phyloP scores from a whole-genome alignment of 2,797 vertebrate genomes.

The Tangara arthus region DNA sequence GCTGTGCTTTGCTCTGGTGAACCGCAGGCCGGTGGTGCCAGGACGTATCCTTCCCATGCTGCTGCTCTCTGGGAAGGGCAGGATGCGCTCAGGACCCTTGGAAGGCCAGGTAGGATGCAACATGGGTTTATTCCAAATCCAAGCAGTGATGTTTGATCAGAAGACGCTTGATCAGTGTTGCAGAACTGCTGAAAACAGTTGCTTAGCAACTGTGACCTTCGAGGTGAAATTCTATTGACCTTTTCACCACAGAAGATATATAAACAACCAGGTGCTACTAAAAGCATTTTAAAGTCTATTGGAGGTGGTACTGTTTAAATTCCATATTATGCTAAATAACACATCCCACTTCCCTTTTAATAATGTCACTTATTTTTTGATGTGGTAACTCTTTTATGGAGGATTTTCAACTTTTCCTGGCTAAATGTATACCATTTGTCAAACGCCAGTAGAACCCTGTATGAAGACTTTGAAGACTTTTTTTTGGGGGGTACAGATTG shows the following conservation, averaged over 20 bases:
- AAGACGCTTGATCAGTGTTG: conserved; percentile 69
- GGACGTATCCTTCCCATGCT: conserved; percentile 85
- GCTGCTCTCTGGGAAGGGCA: not conserved
- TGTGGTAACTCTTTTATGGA: conserved; percentile 3
- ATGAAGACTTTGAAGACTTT: not conserved
- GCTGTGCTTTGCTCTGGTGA: conserved; percentile 87
- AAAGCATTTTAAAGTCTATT: conserved; percentile 49
- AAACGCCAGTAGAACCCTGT: not conserved
- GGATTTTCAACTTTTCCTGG: not conserved
- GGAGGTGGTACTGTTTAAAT: conserved; percentile 37
- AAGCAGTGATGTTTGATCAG: conserved; percentile 45
- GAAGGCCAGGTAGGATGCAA: conserved; percentile 73
- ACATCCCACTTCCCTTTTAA: not conserved
- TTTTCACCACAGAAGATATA: conserved; percentile 64
- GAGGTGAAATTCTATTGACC: conserved; percentile 75
- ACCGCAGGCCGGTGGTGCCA: conserved; percentile 85
- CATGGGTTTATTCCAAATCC: conserved; percentile 44
- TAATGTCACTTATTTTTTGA: conserved; percentile 10
- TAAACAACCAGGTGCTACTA: conserved; percentile 73
- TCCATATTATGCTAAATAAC: conserved; percentile 26
- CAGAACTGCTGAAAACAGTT: conserved; percentile 75
- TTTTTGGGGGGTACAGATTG: not conserved
- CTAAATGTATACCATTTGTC: conserved; percentile 15
- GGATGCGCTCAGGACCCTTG: not conserved
- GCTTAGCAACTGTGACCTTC: conserved; percentile 83